These are phyloP conservation scores for Trachelus tabidus DNA, from an alignment of 2,888 invertebrate genomes.

Conservation along the genomic window DNA sequence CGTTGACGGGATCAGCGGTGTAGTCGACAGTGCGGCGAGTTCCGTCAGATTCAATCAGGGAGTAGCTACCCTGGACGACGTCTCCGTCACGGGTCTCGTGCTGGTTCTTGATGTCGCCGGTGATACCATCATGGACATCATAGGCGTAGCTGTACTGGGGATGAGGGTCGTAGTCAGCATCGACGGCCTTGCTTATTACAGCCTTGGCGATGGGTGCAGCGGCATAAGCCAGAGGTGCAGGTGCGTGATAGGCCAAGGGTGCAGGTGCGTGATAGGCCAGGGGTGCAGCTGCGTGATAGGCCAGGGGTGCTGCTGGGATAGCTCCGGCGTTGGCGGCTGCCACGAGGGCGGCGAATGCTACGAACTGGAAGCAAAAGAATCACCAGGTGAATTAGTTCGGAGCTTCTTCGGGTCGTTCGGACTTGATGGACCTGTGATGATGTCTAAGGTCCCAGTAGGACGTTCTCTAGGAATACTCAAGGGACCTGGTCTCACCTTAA, in stretches of 20 bases:
- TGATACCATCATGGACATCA: slow-evolving; percentile 11
- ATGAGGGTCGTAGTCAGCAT: slow-evolving; percentile 18
- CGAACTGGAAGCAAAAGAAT: slow-evolving; percentile 59
- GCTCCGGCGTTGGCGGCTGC: slow-evolving; percentile 68
- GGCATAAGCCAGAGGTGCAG: slow-evolving; percentile 15
- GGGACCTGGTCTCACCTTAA: slow-evolving; percentile 48
- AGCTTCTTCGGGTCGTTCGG: too few species aligned
- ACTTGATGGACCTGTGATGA: too few species aligned
- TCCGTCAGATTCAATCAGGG: slow-evolving; percentile 52
- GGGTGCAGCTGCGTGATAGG: slow-evolving; percentile 32
- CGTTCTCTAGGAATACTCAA: too few species aligned
- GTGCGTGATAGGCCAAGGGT: slow-evolving; percentile 12
- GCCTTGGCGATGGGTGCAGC: not conserved
- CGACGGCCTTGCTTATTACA: not conserved
- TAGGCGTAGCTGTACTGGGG: slow-evolving; percentile 29
- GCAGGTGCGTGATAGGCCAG: slow-evolving; percentile 65
- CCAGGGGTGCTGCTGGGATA: slow-evolving; percentile 59
- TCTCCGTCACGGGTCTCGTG: slow-evolving; percentile 45
- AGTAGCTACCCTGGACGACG: slow-evolving; percentile 52
- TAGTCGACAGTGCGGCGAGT: slow-evolving; percentile 49
- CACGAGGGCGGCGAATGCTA: slow-evolving; percentile 64
- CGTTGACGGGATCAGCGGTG: slow-evolving; percentile 42
- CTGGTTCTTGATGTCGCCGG: slow-evolving; percentile 18
- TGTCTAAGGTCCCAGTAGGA: too few species aligned
- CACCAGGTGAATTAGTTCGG: too few species aligned